Base-by-base conservation (phyloP, 2,797 vertebrate genomes). In the Pangasius larnaudii region DNA sequence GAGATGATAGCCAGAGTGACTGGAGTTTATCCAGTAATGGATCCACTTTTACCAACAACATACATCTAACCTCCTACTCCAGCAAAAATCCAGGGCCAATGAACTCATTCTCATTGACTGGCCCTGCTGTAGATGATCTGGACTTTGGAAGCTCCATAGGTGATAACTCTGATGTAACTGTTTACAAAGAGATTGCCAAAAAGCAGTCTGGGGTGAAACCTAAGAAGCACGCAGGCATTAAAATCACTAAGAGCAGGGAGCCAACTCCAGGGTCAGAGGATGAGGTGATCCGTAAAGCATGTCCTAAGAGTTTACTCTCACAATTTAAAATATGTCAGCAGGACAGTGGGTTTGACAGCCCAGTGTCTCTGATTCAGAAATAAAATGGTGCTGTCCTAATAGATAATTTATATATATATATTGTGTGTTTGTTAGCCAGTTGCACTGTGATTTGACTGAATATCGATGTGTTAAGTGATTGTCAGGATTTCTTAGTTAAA, bases 331-430 rank as follows among this genome's bases (percentile, higher is more conserved):
- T 89, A 13, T 78, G 67, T 8, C 96, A 95, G 75, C 95, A 95
- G 92, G 96, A 96, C 93, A 96, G 96, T 22, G 95, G 96, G 84
- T 96, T 96, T 36, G 93, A 95, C 91, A 96, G 96, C 91, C 95
- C 95, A 0, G 92, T 94, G 87, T 91, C 89, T 63, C 91, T 71
- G 75, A 87, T 91, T 75, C 93, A 93, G 0, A 93, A 95, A 84
- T 94, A 86, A 95, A n/a, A 22, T 51, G 1, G 89, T 93, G 83
- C 89, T 92, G 84, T 1, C 0, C 18, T 7, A 19, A 56, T 80
- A 22, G 16, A 58, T 69, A n/a, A n/a, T 36, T 36, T 36, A 42
- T 84, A n/a, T 36, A 36, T 36, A 36, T 36, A 36, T 36, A 36
- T 36, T 58, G 39, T 61, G 33, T 36, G 53, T 27, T 22, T 39